Evolutionary conservation across 2,113 vertebrate genomes (phyloP), one percentile per base, ranked within the genome.

Genomic region (Apteryx mantelli): DNA sequence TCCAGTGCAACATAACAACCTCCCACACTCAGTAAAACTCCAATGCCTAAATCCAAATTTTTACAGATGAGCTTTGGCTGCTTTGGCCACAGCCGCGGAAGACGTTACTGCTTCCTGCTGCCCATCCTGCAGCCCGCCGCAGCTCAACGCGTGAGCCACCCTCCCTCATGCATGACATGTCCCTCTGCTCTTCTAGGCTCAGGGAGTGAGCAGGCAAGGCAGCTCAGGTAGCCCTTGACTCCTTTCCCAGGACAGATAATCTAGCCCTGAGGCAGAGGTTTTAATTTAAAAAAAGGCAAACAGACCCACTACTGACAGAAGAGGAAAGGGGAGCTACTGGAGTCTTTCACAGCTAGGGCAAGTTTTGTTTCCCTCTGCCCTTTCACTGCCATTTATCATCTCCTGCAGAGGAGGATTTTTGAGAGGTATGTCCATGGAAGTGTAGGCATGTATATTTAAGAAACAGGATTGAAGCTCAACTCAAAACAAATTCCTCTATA

Each of bases 1-100:
- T n/a, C 7, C 13, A 11, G 14, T 4, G 3, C 2, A 46, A 32
- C 0, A 2, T 1, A 36, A 32, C n/a, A 34, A 36, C 24, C 26
- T 84, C 13, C 32, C 64, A 7, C 1, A 18, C 32, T 28, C 34
- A 58, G 64, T 6, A 61, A 10, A 48, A 36, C 9, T 63, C 18
- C 5, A 12, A 9, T 0, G 1, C 10, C 13, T 8, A 10, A 5
- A 2, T 30, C 42, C 69, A 3, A 13, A 5, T 22, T 38, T 9
- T 75, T n/a, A 21, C 30, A 46, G 13, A 19, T 4, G 38, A 70
- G 22, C 81, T 79, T 30, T 44, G 60, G 46, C 32, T 56, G 44
- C 36, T 38, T 38, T 38, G 36, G 36, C 36, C 36, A 38, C n/a
- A 22, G 32, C 46, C 46, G 3, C 2, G 15, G 56, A 53, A 84